Evolutionary conservation across 2,113 vertebrate genomes (phyloP).

Genomic region (Cyrtonyx montezumae): DNA sequence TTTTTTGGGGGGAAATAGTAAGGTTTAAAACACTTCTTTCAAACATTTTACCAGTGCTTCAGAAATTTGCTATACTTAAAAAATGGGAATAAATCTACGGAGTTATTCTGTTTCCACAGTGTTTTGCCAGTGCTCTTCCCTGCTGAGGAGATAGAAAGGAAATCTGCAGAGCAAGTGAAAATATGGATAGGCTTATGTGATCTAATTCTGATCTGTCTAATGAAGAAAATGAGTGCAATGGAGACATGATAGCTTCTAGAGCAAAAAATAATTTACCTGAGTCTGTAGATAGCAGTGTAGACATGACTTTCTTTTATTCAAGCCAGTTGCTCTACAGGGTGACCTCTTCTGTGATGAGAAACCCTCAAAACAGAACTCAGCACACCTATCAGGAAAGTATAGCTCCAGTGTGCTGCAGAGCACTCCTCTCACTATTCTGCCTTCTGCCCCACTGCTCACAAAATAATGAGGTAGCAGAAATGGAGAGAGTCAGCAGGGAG

Average conservation of each 20-base stretch:
- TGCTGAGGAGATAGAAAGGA: neutral
- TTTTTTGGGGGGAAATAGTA: neutral
- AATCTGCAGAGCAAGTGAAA: neutral
- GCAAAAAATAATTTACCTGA: neutral
- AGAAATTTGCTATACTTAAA: neutral
- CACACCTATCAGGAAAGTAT: neutral
- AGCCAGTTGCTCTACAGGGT: neutral
- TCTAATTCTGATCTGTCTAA: neutral
- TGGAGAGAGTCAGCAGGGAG: neutral
- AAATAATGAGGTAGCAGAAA: neutral
- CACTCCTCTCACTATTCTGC: neutral
- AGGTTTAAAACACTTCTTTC: neutral
- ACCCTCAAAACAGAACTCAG: neutral
- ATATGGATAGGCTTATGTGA: neutral
- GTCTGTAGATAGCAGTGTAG: neutral
- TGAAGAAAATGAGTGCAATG: neutral
- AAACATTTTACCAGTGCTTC: neutral
- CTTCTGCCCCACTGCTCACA: neutral
- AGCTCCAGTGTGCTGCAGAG: neutral
- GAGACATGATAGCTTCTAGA: neutral
- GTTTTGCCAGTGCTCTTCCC: neutral
- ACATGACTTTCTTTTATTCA: neutral
- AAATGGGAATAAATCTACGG: neutral
- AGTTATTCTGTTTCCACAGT: neutral
- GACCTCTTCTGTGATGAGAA: neutral